phyloP scores from a whole-genome alignment of 2,888 invertebrate genomes.

The Pterostichus madidus region DNA sequence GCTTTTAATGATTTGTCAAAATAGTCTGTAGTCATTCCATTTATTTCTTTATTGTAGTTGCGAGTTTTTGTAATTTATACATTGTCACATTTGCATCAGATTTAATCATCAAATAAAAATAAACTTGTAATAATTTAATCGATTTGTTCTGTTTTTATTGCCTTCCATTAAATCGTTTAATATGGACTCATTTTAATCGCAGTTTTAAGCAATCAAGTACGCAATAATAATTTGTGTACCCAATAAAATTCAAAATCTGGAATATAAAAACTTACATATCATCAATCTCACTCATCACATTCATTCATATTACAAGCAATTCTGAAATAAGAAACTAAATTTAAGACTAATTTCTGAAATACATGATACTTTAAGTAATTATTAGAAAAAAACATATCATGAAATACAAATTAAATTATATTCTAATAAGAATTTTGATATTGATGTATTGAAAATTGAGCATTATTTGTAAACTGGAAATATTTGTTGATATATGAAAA shows the following conservation, averaged over 20 bases:
- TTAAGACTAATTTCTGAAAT: no score
- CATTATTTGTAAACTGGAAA: not conserved
- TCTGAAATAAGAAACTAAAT: no score
- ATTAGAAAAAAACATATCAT: no score
- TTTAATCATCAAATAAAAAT: constrained; percentile 58
- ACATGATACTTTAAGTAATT: no score
- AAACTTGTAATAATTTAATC: constrained; percentile 61
- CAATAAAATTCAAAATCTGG: no score
- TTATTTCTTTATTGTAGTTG: constrained; percentile 62
- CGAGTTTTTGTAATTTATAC: constrained; percentile 60
- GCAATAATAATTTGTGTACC: no score
- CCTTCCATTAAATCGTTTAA: not conserved
- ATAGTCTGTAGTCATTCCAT: constrained; percentile 59
- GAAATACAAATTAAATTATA: not conserved
- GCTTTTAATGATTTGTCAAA: constrained; percentile 47
- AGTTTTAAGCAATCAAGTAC: no score
- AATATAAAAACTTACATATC: no score
- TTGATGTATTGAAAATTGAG: not conserved
- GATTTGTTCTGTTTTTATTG: not conserved
- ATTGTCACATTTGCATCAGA: constrained; percentile 62
- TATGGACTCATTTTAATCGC: no score
- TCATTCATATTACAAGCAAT: not conserved
- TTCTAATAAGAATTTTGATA: not conserved
- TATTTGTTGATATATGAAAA: not conserved
- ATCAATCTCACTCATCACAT: not conserved